Percentiles rank a stretch among this genome's conserved stretches.
These are phyloP conservation scores for Caenorhabditis remanei DNA, from an alignment of 1,140 invertebrate genomes.

Conservation along the genomic window DNA sequence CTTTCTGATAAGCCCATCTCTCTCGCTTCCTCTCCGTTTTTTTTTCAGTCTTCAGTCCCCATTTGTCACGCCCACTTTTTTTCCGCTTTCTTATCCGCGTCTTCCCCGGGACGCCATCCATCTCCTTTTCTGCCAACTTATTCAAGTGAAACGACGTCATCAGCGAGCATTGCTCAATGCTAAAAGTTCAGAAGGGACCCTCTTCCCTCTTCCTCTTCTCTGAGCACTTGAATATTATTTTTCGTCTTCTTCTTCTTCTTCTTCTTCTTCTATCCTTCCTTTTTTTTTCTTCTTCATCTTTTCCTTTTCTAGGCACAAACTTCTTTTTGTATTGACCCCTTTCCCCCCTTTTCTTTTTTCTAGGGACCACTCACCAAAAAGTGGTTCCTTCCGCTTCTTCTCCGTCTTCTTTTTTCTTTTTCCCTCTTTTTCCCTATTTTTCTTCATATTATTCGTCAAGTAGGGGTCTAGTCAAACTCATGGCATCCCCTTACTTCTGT, in stretches of 20 bases:
- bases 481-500: neutral
- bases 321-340: conserved; percentile 47
- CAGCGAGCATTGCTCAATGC: conserved; percentile 46
- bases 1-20: neutral
- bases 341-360: conserved; percentile 3
- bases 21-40: neutral
- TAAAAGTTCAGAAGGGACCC: conserved; percentile 26
- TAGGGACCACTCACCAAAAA: conserved; percentile 52
- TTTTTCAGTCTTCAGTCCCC: neutral
- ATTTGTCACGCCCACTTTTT: conserved; percentile 47
- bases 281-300: conserved; percentile 8
- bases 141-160: conserved; percentile 33
- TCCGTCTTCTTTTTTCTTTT: neutral
- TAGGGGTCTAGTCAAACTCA: neutral
- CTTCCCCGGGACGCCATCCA: neutral
- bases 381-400: conserved; percentile 40
- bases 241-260: conserved; percentile 27
- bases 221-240: conserved; percentile 47
- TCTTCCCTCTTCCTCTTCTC: conserved; percentile 14
- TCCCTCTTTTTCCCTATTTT: conserved; percentile 4
- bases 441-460: conserved; percentile 47
- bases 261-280: neutral
- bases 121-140: conserved; percentile 41
- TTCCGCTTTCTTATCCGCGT: neutral
- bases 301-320: conserved; percentile 10